Base-by-base conservation (phyloP, 2,113 vertebrate genomes). In the Eolophus roseicapilla region DNA sequence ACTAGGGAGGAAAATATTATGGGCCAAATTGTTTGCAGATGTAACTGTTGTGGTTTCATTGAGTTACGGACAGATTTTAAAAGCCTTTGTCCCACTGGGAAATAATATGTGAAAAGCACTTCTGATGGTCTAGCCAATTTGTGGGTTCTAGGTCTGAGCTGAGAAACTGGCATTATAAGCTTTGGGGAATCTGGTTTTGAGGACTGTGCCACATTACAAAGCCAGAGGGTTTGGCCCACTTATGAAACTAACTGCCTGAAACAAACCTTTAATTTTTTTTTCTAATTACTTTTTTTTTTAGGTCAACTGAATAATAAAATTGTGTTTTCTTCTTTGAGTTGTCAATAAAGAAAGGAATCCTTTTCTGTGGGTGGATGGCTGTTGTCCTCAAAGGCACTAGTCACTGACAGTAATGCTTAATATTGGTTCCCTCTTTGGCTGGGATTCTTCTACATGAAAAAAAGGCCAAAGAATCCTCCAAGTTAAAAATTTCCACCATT, bases 11-110 rank as follows among this genome's bases (percentile, higher is more conserved):
- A 93, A 94, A 95, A 86, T 82, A 60, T 63, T 88, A 43, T 46
- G 57, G 63, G 41, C 39, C 28, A 79, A 93, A 96, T 92, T 92
- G 86, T 84, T 96, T 92, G 82, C 93, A 96, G 79, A 93, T 97
- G 88, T 90, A 81, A 92, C 50, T 91, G 69, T 71, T 93, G 88
- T 88, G 93, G 83, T 81, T 95, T 88, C 64, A 81, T 78, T 86
- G 90, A 86, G 69, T 82, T 93, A 93, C 2, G 6, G 86, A 41
- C 69, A 79, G 68, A 91, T 86, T 94, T 77, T 63, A 68, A 81
- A 80, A 90, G 39, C 14, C 43, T 75, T 82, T 90, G 23, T 90
- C 76, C 33, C 50, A 81, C 11, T 28, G 86, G 43, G 60, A 81
- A 68, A 46, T 81, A 53, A 41, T 82, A 59, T 37, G 27, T 64